These are phyloP conservation scores for Aphis craccivora DNA, from an alignment of 1,140 invertebrate genomes.

Conservation along the genomic window DNA sequence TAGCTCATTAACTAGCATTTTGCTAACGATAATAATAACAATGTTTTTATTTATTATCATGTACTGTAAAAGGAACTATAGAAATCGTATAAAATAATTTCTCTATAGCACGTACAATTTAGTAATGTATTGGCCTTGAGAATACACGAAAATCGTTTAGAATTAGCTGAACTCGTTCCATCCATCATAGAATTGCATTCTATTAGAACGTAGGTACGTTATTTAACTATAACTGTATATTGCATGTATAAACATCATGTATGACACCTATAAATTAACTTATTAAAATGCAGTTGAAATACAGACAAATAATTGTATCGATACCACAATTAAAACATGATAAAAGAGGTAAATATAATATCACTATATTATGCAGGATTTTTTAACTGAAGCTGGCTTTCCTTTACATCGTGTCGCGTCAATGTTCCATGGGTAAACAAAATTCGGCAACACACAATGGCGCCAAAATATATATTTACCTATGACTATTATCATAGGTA, in stretches of 20 bases:
- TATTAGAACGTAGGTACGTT: neutral
- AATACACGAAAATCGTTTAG: conserved; percentile 40
- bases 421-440: neutral
- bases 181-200: neutral
- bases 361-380: neutral
- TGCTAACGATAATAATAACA: conserved; percentile 26
- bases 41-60: conserved; percentile 33
- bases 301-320: neutral
- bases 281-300: neutral
- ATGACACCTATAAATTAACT: neutral
- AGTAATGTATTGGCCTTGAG: conserved; percentile 45
- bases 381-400: neutral
- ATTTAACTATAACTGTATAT: neutral
- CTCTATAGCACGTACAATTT: conserved; percentile 29
- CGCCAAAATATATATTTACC: no score
- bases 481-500: no score
- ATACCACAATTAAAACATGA: neutral
- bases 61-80: neutral
- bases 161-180: neutral
- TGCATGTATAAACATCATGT: neutral
- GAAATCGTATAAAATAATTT: conserved; percentile 45
- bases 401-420: no score
- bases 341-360: neutral
- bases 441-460: neutral
- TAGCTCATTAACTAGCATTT: conserved; percentile 28